phyloP scores from a whole-genome alignment of 2,113 vertebrate species.

The Otocyon megalotis region DNA sequence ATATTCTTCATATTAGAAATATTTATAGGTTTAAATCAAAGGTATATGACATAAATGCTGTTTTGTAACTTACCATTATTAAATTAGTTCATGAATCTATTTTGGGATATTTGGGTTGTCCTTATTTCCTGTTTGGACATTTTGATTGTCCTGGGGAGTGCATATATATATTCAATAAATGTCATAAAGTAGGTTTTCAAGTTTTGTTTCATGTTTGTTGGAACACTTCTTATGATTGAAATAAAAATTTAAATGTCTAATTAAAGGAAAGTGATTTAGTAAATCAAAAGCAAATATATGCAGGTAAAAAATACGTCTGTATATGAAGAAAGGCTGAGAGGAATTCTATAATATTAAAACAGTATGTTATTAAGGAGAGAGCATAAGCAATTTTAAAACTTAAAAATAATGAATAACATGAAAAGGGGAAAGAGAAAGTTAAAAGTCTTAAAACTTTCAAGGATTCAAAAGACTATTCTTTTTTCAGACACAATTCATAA shows the following conservation, averaged over 20 bases:
- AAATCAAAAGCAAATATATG: slow-evolving; percentile 22
- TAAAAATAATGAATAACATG: not conserved
- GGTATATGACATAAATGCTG: not conserved
- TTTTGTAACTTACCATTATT: slow-evolving; percentile 12
- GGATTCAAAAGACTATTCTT: not conserved
- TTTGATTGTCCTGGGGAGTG: not conserved
- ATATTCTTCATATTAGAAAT: not conserved
- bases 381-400: slow-evolving; percentile 17
- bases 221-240: slow-evolving; percentile 14
- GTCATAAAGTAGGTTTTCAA: not conserved
- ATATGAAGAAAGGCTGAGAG: not conserved
- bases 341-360: slow-evolving; percentile 21
- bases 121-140: slow-evolving; percentile 18
- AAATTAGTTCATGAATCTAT: not conserved
- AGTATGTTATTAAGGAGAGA: not conserved
- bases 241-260: slow-evolving; percentile 2
- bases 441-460: slow-evolving; percentile 26
- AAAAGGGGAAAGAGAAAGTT: not conserved
- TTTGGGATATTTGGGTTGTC: slow-evolving; percentile 20
- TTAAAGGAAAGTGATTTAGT: slow-evolving; percentile 26
- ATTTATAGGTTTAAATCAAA: slow-evolving; percentile 15
- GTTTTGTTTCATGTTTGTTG: not conserved
- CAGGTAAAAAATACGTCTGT: not conserved
- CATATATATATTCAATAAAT: slow-evolving; percentile 9
- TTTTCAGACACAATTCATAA: slow-evolving; percentile 32